Evolutionary conservation across 2,113 vertebrate species (phyloP).

Genomic region (Noctilio leporinus): DNA sequence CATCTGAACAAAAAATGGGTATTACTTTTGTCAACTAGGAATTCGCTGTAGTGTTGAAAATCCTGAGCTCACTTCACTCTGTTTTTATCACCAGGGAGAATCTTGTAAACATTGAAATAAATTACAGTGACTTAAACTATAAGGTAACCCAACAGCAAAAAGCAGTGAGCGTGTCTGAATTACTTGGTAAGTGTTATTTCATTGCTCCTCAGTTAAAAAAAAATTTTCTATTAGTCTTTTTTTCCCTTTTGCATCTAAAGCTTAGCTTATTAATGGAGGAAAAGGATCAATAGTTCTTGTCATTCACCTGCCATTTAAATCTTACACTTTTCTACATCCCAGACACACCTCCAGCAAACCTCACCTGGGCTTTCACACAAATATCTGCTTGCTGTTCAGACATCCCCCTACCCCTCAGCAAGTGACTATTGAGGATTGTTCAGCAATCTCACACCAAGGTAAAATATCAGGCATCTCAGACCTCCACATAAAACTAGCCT

Average conservation of each 20-base stretch:
- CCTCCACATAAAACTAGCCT: not conserved
- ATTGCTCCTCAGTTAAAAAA: not conserved
- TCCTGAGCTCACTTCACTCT: not conserved
- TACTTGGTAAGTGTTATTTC: slow-evolving; percentile 78
- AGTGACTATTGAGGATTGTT: not conserved
- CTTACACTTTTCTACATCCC: not conserved
- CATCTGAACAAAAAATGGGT: not conserved
- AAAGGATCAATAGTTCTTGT: not conserved
- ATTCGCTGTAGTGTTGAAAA: not conserved
- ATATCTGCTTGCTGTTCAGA: not conserved
- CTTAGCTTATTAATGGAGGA: not conserved
- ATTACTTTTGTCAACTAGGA: not conserved
- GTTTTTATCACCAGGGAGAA: slow-evolving; percentile 75
- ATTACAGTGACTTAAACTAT: slow-evolving; percentile 81
- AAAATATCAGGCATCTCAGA: rapidly evolving
- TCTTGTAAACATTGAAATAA: slow-evolving; percentile 82
- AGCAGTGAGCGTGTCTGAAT: slow-evolving; percentile 74
- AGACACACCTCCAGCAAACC: not conserved
- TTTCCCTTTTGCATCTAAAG: not conserved
- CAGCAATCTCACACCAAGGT: not conserved
- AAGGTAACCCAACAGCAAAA: slow-evolving; percentile 83
- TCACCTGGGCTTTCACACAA: not conserved
- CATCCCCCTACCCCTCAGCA: rapidly evolving
- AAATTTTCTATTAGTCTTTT: rapidly evolving
- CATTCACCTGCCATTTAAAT: not conserved